phyloP scores from a whole-genome alignment of 2,888 invertebrate genomes.

The Eulithis prunata region DNA sequence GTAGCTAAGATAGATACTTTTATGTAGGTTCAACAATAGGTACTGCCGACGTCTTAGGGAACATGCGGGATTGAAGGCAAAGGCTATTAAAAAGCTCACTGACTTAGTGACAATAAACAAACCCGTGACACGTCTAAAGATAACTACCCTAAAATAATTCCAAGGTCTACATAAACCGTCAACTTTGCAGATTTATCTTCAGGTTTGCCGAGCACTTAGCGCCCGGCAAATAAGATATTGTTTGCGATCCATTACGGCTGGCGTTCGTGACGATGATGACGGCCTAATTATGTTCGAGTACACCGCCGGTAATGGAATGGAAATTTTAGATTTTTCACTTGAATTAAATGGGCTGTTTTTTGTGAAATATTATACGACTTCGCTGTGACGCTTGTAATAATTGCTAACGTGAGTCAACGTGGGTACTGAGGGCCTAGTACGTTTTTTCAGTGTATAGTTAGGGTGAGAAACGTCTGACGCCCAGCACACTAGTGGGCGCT shows the following conservation, averaged over 20 bases:
- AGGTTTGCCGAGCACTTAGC: conserved; percentile 30
- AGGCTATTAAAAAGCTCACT: too few species aligned
- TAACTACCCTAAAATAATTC: conserved; percentile 7
- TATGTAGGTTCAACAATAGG: too few species aligned
- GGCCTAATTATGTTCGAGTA: conserved; percentile 38
- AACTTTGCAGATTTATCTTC: conserved; percentile 24
- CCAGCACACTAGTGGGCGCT: too few species aligned
- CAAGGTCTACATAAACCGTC: conserved; percentile 10
- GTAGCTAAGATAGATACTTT: too few species aligned
- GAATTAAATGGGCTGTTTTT: conserved; percentile 15
- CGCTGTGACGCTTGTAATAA: too few species aligned
- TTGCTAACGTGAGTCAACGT: too few species aligned
- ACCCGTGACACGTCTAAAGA: not conserved
- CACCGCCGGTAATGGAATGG: conserved; percentile 28
- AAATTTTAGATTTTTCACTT: conserved; percentile 32
- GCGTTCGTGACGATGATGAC: conserved; percentile 32
- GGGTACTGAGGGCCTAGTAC: too few species aligned
- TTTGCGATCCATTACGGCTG: conserved; percentile 48
- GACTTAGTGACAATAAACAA: not conserved
- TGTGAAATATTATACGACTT: conserved; percentile 5
- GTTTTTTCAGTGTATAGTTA: too few species aligned
- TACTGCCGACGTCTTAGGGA: too few species aligned
- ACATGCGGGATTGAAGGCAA: too few species aligned
- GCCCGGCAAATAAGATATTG: conserved; percentile 42
- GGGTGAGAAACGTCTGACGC: too few species aligned